Base-by-base conservation (phyloP, 2,888 invertebrate species). In the Drosophila ezoana region DNA sequence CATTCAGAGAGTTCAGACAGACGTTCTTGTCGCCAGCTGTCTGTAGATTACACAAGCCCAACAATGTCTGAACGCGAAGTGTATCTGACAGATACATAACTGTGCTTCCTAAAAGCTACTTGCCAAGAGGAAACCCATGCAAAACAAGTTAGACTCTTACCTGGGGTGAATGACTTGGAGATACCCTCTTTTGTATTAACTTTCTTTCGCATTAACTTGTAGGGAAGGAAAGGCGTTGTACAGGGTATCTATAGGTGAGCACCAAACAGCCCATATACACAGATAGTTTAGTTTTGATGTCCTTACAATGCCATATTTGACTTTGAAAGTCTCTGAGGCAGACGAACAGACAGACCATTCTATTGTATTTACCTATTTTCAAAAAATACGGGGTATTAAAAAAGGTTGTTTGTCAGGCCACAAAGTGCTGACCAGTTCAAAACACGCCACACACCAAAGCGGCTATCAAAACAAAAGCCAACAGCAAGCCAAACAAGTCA, bases 381-480 rank as follows among this genome's bases (percentile, higher is more conserved):
- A 28, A n/a, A n/a, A 8, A 2, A 6, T 4, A 20, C 11, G 8
- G 44, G 54, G 54, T 43, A 54, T 11, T 14, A 10, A 14, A 58
- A 45, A 16, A 40, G 6, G 43, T 48, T 38, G 47, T 60, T 56
- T 8, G 51, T 62, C 54, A 53, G 52, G 48, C 56, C 52, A 57
- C 45, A 41, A 23, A 10, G n/a, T 41, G 53, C 6, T 11, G 40
- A 47, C 45, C 28, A 14, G 23, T 63, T 18, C 41, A 48, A 68
- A 82, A 82, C 83, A 86, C 76, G 81, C 86, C 81, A 81, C 72
- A 63, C 41, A 63, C 65, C 60, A 59, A 70, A 52, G 64, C 54
- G 20, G 67, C 74, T 63, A 82, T 58, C 79, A 84, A 84, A 87
- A 83, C 83, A 85, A 86, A 83, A 82, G 75, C 52, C 37, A 72